A percentile compares a stretch with the other conserved stretches of the same genome.
These are phyloP conservation scores for Erethizon dorsatum DNA, from an alignment of 2,797 vertebrate species.

Conservation along the genomic window DNA sequence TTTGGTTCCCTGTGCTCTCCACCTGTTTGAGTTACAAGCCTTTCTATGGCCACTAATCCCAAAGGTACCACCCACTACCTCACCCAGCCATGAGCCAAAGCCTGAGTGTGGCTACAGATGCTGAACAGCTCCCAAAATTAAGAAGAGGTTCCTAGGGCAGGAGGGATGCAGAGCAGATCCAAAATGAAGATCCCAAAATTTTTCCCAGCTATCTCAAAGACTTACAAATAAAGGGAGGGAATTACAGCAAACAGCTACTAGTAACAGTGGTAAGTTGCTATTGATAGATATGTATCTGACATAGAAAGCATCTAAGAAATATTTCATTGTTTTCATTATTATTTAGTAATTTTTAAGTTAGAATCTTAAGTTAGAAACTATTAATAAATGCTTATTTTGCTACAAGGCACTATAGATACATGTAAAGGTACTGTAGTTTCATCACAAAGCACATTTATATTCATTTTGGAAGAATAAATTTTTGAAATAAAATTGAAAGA, in stretches of 20 bases:
- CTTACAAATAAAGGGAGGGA: not conserved
- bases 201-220: not conserved
- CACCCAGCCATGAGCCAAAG: not conserved
- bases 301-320: not conserved
- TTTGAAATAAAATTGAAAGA: constrained; percentile 49
- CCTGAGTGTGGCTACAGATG: not conserved
- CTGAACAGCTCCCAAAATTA: not conserved
- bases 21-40: not conserved
- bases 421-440: not conserved
- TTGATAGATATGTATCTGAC: not conserved
- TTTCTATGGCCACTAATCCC: not conserved
- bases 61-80: not conserved
- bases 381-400: constrained; percentile 19
- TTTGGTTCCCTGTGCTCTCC: not conserved
- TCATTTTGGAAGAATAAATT: constrained; percentile 11
- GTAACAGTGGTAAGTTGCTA: not conserved
- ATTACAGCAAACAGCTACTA: not conserved
- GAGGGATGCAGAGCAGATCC: not conserved
- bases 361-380: not conserved
- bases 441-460: constrained; percentile 23
- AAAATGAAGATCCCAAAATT: not conserved
- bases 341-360: not conserved
- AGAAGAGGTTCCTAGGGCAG: not conserved
- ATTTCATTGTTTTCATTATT: not conserved
- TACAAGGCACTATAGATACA: not conserved